phyloP scores from a whole-genome alignment of 1,140 invertebrate genomes.

The Phthorimaea operculella region DNA sequence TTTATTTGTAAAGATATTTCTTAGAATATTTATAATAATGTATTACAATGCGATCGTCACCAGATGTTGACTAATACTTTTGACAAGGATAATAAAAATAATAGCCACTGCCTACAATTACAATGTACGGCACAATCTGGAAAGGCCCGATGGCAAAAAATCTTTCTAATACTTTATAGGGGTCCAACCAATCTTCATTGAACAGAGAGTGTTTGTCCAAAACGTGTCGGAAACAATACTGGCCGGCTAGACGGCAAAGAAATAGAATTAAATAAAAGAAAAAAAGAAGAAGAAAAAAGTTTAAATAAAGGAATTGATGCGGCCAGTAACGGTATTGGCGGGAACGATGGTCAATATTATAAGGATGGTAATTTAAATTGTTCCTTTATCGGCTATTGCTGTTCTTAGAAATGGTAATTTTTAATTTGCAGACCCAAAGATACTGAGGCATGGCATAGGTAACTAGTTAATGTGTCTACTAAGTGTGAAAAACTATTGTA shows the following conservation, averaged over 20 bases:
- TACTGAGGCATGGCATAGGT: too few relatives aligned
- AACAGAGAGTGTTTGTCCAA: conserved; percentile 22
- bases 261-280: not conserved
- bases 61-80: too few relatives aligned
- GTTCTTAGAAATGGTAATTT: too few relatives aligned
- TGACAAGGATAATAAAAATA: too few relatives aligned
- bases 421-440: too few relatives aligned
- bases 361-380: too few relatives aligned
- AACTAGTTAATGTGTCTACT: too few relatives aligned
- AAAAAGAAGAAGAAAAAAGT: not conserved
- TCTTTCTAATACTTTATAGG: not conserved
- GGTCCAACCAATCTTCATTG: conserved; percentile 6
- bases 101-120: too few relatives aligned
- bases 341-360: not conserved
- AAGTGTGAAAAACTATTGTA: too few relatives aligned
- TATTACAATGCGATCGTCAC: not conserved
- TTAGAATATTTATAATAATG: too few relatives aligned
- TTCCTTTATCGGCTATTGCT: too few relatives aligned
- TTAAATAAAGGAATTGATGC: conserved; percentile 1
- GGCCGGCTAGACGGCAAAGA: not conserved
- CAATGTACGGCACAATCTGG: not conserved
- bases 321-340: not conserved
- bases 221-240: conserved; percentile 22
- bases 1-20: too few relatives aligned
- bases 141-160: conserved; percentile 2